A percentile compares a stretch with the other conserved stretches of the same genome.
These are phyloP conservation scores for Colistium nudipinnis DNA, from an alignment of 2,113 vertebrate genomes.

Conservation along the genomic window DNA sequence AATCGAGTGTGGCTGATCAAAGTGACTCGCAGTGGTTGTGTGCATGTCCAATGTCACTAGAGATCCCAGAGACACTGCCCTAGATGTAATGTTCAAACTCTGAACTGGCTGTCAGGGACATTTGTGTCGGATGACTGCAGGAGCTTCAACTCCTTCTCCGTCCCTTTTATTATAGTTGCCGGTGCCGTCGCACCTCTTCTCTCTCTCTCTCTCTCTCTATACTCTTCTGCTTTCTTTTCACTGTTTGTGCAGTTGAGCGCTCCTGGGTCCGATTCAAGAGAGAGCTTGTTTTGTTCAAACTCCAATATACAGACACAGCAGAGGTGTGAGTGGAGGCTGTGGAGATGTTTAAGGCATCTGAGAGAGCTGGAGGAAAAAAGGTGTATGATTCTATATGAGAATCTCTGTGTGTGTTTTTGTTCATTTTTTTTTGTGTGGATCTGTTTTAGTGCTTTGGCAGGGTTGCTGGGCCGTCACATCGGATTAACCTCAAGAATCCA, in stretches of 20 bases:
- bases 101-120: slow-evolving; percentile 41
- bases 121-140: slow-evolving; percentile 30
- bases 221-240: neutral
- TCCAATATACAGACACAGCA: slow-evolving; percentile 47
- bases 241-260: slow-evolving; percentile 21
- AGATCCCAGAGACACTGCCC: slow-evolving; percentile 13
- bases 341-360: slow-evolving; percentile 64
- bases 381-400: slow-evolving; percentile 35
- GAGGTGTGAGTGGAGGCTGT: slow-evolving; percentile 26
- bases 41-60: slow-evolving; percentile 7
- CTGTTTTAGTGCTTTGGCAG: slow-evolving; percentile 64
- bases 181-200: neutral
- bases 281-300: slow-evolving; percentile 42
- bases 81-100: slow-evolving; percentile 23
- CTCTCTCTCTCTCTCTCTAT: neutral
- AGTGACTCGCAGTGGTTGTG: slow-evolving; percentile 9
- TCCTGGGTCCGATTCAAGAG: slow-evolving; percentile 45
- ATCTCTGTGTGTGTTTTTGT: too few species aligned
- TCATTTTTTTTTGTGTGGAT: slow-evolving; percentile 41
- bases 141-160: slow-evolving; percentile 21
- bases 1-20: slow-evolving; percentile 30
- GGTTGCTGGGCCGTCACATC: slow-evolving; percentile 66
- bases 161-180: neutral
- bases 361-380: slow-evolving; percentile 15
- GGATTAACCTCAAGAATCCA: slow-evolving; percentile 60